Percentiles rank a stretch among this genome's conserved stretches.
These are phyloP conservation scores for Cyrtodaria siliqua DNA, from an alignment of 2,888 invertebrate genomes.

Conservation along the genomic window DNA sequence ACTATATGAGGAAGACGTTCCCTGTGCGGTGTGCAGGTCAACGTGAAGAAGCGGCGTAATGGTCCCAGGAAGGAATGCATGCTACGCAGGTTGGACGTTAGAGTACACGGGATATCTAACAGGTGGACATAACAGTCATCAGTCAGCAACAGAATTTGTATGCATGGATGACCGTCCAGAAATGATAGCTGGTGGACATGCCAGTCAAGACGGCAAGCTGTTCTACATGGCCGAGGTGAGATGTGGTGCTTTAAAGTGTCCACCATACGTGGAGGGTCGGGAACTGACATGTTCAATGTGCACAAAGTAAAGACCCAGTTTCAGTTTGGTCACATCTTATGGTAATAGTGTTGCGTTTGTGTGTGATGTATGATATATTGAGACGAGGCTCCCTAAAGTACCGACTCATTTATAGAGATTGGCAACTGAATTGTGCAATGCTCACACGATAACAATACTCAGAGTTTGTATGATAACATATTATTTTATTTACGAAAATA, in stretches of 20 bases:
- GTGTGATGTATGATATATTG: no score
- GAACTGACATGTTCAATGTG: background rate
- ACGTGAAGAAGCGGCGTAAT: background rate
- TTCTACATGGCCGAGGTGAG: conserved; percentile 9
- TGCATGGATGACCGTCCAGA: conserved; percentile 14
- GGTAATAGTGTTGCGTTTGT: no score
- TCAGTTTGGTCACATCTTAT: no score
- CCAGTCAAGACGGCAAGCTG: conserved; percentile 2
- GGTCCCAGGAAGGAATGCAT: conserved; percentile 6
- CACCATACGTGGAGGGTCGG: background rate
- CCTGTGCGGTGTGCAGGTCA: conserved; percentile 9
- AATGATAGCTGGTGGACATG: background rate
- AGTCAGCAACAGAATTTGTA: conserved; percentile 11
- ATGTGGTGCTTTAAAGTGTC: conserved; percentile 6
- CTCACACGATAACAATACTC: no score
- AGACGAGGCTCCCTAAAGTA: no score
- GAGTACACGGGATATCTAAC: conserved; percentile 6
- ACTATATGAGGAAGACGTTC: background rate
- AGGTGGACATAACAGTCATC: background rate
- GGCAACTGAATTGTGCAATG: no score
- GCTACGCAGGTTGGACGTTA: conserved; percentile 14
- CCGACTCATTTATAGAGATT: no score
- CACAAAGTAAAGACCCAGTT: background rate
- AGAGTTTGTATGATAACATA: no score
- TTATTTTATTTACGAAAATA: no score